phyloP scores from a whole-genome alignment of 2,888 invertebrate species.

The Venusia cambrica region DNA sequence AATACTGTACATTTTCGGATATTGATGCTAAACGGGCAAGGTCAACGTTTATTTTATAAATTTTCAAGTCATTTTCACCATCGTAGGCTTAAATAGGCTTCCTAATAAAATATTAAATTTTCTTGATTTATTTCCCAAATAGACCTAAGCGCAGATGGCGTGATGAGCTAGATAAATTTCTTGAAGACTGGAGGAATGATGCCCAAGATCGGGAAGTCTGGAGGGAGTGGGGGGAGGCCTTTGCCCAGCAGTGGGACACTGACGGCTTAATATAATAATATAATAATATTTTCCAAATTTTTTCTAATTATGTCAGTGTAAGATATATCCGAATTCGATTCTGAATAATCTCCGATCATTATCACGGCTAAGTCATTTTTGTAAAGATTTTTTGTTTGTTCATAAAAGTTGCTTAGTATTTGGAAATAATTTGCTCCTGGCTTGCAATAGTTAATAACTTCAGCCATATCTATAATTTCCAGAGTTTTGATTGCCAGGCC shows the following conservation, averaged over 20 bases:
- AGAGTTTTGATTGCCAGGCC: too few relatives aligned
- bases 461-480: neutral
- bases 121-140: neutral
- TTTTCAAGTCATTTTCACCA: neutral
- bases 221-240: too few relatives aligned
- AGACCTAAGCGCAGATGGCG: too few relatives aligned
- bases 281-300: too few relatives aligned
- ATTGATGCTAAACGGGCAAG: neutral
- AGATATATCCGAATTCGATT: neutral
- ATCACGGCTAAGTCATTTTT: neutral
- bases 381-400: neutral
- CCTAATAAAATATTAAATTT: neutral
- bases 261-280: too few relatives aligned
- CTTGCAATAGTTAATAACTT: neutral
- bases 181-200: too few relatives aligned
- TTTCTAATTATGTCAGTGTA: neutral
- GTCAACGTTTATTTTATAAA: neutral
- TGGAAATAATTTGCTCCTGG: neutral
- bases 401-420: neutral
- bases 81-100: neutral
- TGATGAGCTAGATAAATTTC: too few relatives aligned
- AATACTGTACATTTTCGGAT: neutral
- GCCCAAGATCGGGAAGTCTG: too few relatives aligned
- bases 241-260: too few relatives aligned
- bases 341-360: neutral